Percentiles rank a stretch among this genome's conserved stretches.
Conservation (phyloP, 2,888 invertebrate species). For the Allophyes oxyacanthae region DNA sequence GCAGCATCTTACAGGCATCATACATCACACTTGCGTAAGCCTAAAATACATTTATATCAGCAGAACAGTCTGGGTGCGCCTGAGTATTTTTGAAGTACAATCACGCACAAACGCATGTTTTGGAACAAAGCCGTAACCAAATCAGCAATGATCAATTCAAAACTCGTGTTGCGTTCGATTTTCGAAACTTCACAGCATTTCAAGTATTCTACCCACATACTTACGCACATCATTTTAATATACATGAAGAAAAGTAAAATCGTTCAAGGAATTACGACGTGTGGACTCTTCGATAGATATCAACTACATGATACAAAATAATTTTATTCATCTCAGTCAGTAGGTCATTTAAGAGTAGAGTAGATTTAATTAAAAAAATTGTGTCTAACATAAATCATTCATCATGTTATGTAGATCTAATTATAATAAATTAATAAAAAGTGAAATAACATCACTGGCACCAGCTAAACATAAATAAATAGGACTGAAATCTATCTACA, state of each 20-base stretch:
- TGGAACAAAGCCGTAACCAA: constrained; percentile 54
- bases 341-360: constrained; percentile 29
- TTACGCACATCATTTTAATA: constrained; percentile 69
- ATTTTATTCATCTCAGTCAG: constrained; percentile 14
- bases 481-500: background rate
- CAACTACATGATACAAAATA: background rate
- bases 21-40: constrained; percentile 50
- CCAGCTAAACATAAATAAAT: background rate
- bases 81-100: constrained; percentile 51
- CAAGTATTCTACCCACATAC: constrained; percentile 52
- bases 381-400: constrained; percentile 15
- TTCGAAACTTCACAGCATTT: constrained; percentile 70
- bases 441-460: constrained; percentile 6
- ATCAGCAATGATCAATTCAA: constrained; percentile 64
- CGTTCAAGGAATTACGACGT: constrained; percentile 35
- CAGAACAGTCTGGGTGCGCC: constrained; percentile 32
- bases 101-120: constrained; percentile 57
- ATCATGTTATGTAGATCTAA: constrained; percentile 10
- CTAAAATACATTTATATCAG: constrained; percentile 20
- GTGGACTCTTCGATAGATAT: background rate
- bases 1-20: constrained; percentile 29
- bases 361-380: background rate
- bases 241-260: constrained; percentile 75
- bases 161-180: constrained; percentile 67
- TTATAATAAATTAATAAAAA: constrained; percentile 10